Evolutionary conservation across 2,113 vertebrate genomes (phyloP).

Genomic region (Sterna hirundo): DNA sequence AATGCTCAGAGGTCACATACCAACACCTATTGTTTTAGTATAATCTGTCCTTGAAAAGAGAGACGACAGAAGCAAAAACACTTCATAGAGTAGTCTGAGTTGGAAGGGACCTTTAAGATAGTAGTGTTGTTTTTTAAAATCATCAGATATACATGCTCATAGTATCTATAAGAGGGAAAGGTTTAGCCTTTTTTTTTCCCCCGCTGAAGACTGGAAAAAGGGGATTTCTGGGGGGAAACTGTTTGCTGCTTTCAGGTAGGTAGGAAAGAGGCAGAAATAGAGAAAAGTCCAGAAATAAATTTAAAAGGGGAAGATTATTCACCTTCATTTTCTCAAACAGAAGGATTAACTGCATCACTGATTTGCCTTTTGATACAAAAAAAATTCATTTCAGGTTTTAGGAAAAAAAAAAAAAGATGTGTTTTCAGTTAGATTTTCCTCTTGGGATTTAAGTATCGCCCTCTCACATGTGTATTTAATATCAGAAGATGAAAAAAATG

Average conservation of each 20-base stretch:
- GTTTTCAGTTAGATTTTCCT: not conserved
- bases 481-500: not conserved
- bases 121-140: not conserved
- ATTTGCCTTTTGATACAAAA: not conserved
- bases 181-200: not conserved
- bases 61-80: not conserved
- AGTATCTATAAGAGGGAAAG: not conserved
- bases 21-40: not conserved
- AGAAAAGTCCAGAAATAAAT: not conserved
- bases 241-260: not conserved
- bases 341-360: not conserved
- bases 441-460: not conserved
- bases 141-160: not conserved
- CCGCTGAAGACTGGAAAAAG: not conserved
- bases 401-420: not conserved
- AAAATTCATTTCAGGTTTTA: not conserved
- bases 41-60: not conserved
- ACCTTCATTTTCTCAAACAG: conserved; percentile 1
- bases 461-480: not conserved
- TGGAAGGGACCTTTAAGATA: not conserved
- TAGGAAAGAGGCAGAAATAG: not conserved
- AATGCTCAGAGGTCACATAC: not conserved
- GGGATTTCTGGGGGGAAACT: not conserved
- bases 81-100: not conserved
- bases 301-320: not conserved